Conservation (phyloP, 2,797 vertebrate species). For the Aeoliscus strigatus region DNA sequence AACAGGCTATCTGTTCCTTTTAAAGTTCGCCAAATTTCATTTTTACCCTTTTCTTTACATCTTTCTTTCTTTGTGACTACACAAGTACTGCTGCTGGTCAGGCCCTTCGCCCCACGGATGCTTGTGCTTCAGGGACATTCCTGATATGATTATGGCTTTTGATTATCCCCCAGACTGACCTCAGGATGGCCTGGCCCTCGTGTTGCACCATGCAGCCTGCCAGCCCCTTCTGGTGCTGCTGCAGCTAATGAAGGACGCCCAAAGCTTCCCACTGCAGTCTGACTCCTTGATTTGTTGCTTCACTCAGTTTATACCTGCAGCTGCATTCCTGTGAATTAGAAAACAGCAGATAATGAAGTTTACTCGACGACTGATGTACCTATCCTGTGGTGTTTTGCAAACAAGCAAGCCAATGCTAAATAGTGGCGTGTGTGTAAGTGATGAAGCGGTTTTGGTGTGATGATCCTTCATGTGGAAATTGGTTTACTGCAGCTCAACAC, state of each 20-base stretch:
- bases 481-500: slow-evolving; percentile 8
- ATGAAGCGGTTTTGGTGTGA: no score
- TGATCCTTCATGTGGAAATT: slow-evolving; percentile 36
- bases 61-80: not conserved
- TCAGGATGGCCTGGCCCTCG: slow-evolving; percentile 29
- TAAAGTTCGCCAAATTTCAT: slow-evolving; percentile 14
- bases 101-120: slow-evolving; percentile 17
- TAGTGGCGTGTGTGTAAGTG: slow-evolving; percentile 3
- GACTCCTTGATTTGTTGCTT: slow-evolving; percentile 51
- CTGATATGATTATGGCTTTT: slow-evolving; percentile 59
- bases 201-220: slow-evolving; percentile 25
- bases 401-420: slow-evolving; percentile 28
- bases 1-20: not conserved
- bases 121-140: slow-evolving; percentile 44
- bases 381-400: slow-evolving; percentile 22
- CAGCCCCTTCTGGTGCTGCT: slow-evolving; percentile 27
- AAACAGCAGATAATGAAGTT: slow-evolving; percentile 53
- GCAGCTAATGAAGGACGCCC: slow-evolving; percentile 55
- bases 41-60: not conserved
- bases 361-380: slow-evolving; percentile 22
- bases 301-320: slow-evolving; percentile 29
- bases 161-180: slow-evolving; percentile 59
- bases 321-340: slow-evolving; percentile 39
- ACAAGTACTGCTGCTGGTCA: slow-evolving; percentile 23
- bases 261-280: slow-evolving; percentile 32